phyloP scores from a whole-genome alignment of 2,888 invertebrate genomes.

The Macrosiphum euphorbiae region DNA sequence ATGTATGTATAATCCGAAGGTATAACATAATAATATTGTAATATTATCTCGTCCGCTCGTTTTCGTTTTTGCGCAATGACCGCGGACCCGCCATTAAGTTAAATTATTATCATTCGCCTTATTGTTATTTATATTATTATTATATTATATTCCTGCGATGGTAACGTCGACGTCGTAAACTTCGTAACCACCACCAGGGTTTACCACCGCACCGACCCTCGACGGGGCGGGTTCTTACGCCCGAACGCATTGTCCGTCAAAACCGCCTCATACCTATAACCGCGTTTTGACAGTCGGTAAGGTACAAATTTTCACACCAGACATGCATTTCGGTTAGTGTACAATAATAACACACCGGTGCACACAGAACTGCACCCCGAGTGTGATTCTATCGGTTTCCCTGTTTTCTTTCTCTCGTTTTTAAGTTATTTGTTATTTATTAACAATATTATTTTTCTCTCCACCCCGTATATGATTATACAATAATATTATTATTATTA shows the following conservation, averaged over 20 bases:
- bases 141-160: not conserved
- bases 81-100: not conserved
- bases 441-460: not conserved
- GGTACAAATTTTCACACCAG: constrained; percentile 57
- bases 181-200: not conserved
- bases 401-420: not conserved
- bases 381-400: not conserved
- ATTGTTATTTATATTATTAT: not conserved
- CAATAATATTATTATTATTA: constrained; percentile 31
- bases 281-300: constrained; percentile 25
- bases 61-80: not conserved
- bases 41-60: not conserved
- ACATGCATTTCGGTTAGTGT: not conserved
- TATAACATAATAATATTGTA: not conserved
- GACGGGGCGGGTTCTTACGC: not conserved
- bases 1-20: not conserved
- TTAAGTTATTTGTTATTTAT: constrained; percentile 16
- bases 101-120: not conserved
- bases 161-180: constrained; percentile 2
- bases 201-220: not conserved
- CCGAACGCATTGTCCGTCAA: constrained; percentile 33
- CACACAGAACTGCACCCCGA: not conserved
- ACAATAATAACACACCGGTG: not conserved
- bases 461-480: not conserved
- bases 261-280: not conserved